A percentile compares a stretch with the other conserved stretches of the same genome.
Evolutionary conservation across 2,113 vertebrate species (phyloP).

Genomic region (Dolichotis patagonum): DNA sequence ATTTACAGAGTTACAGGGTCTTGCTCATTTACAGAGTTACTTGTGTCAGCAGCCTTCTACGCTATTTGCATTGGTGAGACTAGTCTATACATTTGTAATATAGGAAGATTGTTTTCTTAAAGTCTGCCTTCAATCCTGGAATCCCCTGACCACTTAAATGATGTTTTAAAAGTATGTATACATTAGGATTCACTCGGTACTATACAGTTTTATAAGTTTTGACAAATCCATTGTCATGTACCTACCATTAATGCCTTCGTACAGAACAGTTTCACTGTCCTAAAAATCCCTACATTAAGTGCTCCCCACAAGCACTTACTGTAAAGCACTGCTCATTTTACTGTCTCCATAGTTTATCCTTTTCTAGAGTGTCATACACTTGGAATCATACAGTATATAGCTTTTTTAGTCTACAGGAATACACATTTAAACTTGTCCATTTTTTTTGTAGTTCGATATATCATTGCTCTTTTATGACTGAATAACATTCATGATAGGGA

Average conservation of each 20-base stretch:
- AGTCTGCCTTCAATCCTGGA: background rate
- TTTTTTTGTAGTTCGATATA: background rate
- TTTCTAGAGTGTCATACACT: background rate
- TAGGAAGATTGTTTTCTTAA: background rate
- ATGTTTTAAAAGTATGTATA: background rate
- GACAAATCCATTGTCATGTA: background rate
- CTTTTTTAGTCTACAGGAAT: background rate
- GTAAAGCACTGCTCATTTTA: background rate
- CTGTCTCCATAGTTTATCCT: background rate
- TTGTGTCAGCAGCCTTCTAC: background rate
- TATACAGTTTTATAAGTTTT: background rate
- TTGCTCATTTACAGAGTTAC: background rate
- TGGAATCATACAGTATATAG: background rate
- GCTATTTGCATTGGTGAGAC: background rate
- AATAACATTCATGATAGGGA: background rate
- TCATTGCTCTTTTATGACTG: background rate
- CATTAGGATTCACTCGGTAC: background rate
- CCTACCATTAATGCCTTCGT: background rate
- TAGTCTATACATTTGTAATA: background rate
- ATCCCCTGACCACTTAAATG: background rate
- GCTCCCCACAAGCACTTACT: background rate
- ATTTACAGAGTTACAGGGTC: background rate
- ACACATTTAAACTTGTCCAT: background rate
- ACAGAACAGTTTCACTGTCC: background rate
- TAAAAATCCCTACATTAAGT: background rate